These are phyloP conservation scores for Chrysaora quinquecirrha DNA, from an alignment of 30 jellyfish, hydroid and myxozoan species.

Conservation along the genomic window DNA sequence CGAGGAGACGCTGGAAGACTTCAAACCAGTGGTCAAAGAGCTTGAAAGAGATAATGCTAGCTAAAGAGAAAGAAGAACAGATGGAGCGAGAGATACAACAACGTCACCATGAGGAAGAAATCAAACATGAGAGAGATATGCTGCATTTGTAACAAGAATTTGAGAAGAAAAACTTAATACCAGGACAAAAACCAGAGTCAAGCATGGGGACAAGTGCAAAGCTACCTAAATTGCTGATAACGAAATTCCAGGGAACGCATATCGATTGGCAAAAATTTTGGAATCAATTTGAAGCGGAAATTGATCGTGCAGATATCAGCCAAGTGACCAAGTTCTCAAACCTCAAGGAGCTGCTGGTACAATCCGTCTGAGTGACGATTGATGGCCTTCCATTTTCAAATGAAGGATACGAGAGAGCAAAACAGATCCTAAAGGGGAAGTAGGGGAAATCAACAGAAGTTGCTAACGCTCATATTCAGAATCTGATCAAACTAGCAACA, in stretches of 20 bases:
- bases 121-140: too few relatives aligned
- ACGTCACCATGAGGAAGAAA: too few relatives aligned
- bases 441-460: conserved; percentile 65
- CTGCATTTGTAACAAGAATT: too few relatives aligned
- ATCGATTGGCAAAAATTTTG: conserved; percentile 65
- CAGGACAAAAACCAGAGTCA: neutral
- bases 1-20: too few relatives aligned
- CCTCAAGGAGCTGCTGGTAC: neutral
- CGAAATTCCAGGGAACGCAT: conserved; percentile 52
- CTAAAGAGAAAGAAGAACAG: too few relatives aligned
- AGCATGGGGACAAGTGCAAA: neutral
- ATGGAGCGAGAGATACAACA: too few relatives aligned
- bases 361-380: conserved; percentile 21
- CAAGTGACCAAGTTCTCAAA: too few relatives aligned
- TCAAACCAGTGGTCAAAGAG: too few relatives aligned
- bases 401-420: conserved; percentile 81
- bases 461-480: conserved; percentile 68
- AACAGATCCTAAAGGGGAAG: conserved; percentile 39
- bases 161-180: neutral
- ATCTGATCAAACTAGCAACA: conserved; percentile 23
- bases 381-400: conserved; percentile 62
- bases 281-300: conserved; percentile 51
- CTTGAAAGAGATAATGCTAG: too few relatives aligned
- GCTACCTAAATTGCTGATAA: conserved; percentile 10
- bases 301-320: neutral